Base-by-base conservation (phyloP, 2,888 invertebrate species). In the Leptinotarsa haldemani region DNA sequence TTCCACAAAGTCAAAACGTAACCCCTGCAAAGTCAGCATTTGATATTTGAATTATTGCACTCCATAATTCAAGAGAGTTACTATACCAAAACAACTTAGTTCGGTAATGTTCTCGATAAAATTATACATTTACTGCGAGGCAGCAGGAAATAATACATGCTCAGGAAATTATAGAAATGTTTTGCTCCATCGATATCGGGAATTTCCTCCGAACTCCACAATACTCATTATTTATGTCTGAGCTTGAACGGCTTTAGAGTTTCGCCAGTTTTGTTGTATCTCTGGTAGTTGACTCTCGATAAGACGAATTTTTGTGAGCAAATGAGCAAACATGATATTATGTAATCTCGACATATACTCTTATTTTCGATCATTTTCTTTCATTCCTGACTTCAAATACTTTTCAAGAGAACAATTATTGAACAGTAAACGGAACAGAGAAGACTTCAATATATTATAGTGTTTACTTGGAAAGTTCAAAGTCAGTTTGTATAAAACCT, bases 161-260 rank as follows among this genome's bases (percentile, higher is more conserved):
- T 77, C 79, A 82, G 82, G 82, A 83, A 82, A 82, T 81, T 82
- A 82, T 82, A 80, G 82, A 81, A 81, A 82, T 80, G 82, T 82
- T 81, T 81, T 77, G 73, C 79, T 82, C 80, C 82, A 82, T 83
- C 82, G 78, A 63, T 40, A 73, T 69, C 73, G 68, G 47, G 70
- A 70, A 74, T 63, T 74, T 70, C 46, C 61, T 52, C 46, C 46
- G 30, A 68, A 67, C 53, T 67, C 40, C 30, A 56, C 56, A 47
- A 58, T 56, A 56, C 40, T 56, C 5, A 22, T 68, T 46, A 68
- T 68, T 68, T 68, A 68, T 68, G 20, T 4, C 25, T 67, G n/a
- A 16, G n/a, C 16, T 30, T 61, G 40, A 15, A 61, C 9, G 18
- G 61, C 22, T 61, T 61, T 61, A 25, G 61, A 15, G 61, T 61